phyloP scores from a whole-genome alignment of 2,113 vertebrate species.

The Ammodytes dubius region DNA sequence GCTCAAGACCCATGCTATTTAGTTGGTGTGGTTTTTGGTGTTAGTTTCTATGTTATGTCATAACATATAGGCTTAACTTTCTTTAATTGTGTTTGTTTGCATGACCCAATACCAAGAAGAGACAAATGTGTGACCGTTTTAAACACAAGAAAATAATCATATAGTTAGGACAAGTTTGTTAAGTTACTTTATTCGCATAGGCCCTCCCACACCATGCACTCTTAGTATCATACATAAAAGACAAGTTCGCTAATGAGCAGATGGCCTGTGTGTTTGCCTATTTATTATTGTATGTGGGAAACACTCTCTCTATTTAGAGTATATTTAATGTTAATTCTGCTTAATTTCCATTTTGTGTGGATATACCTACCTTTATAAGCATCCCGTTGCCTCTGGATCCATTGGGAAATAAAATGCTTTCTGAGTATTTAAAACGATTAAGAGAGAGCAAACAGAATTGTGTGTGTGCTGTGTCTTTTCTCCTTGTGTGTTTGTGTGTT shows the following conservation, averaged over 20 bases:
- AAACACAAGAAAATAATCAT: background rate
- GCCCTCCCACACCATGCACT: no score
- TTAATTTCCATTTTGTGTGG: slow-evolving; percentile 3
- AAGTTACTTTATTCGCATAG: no score
- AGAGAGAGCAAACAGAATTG: background rate
- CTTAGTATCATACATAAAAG: no score
- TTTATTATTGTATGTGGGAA: no score
- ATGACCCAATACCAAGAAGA: background rate
- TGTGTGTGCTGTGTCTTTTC: background rate
- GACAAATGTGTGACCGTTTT: background rate
- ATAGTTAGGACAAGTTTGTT: background rate
- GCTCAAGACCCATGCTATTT: no score
- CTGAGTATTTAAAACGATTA: slow-evolving; percentile 3
- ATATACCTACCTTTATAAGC: background rate
- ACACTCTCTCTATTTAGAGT: no score
- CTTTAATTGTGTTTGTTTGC: background rate
- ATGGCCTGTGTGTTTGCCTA: no score
- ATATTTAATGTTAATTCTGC: background rate
- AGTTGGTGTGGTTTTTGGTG: no score
- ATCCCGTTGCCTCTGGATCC: background rate
- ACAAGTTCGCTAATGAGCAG: no score
- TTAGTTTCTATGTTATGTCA: no score
- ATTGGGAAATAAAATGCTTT: background rate
- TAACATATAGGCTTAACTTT: background rate
- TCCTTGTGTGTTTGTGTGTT: slow-evolving; percentile 13